These are phyloP conservation scores for Oscheius onirici DNA, from an alignment of 2,888 invertebrate genomes.

Conservation along the genomic window DNA sequence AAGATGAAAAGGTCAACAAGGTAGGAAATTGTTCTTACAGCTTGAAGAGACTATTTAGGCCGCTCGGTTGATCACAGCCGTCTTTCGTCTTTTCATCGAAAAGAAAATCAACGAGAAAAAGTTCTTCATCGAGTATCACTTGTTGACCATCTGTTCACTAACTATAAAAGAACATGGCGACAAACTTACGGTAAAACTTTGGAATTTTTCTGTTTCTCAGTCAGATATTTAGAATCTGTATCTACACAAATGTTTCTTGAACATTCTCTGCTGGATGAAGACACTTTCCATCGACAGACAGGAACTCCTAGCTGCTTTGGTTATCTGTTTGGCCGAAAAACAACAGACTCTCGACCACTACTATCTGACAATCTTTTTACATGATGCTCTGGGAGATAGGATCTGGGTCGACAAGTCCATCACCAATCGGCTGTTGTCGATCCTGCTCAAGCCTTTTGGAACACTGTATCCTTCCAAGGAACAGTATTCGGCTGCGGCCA, in stretches of 20 bases:
- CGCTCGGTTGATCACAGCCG: conserved; percentile 17
- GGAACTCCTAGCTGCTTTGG: conserved; percentile 21
- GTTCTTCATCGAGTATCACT: conserved; percentile 28
- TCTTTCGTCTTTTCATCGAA: conserved; percentile 24
- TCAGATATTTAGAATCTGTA: conserved; percentile 24
- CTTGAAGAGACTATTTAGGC: not conserved
- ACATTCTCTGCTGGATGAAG: conserved; percentile 28
- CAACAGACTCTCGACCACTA: conserved; percentile 23
- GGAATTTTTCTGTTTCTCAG: too few species aligned
- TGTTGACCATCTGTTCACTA: conserved; percentile 16
- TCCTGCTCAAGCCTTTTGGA: conserved; percentile 9
- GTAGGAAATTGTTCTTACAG: not conserved
- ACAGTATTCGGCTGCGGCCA: not conserved
- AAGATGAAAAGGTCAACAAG: conserved; percentile 29
- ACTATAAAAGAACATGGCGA: conserved; percentile 32
- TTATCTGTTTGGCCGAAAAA: conserved; percentile 24
- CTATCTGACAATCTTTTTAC: conserved; percentile 19
- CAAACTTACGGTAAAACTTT: conserved; percentile 12
- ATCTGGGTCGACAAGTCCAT: conserved; percentile 27
- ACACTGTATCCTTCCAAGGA: conserved; percentile 10
- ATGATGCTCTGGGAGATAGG: conserved; percentile 31
- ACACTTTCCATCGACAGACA: conserved; percentile 21
- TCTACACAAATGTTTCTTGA: conserved; percentile 29
- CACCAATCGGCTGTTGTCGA: not conserved
- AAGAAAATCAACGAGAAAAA: conserved; percentile 25